Conservation (phyloP, 2,113 vertebrate species). For the Petrocephalus microphthalmus region DNA sequence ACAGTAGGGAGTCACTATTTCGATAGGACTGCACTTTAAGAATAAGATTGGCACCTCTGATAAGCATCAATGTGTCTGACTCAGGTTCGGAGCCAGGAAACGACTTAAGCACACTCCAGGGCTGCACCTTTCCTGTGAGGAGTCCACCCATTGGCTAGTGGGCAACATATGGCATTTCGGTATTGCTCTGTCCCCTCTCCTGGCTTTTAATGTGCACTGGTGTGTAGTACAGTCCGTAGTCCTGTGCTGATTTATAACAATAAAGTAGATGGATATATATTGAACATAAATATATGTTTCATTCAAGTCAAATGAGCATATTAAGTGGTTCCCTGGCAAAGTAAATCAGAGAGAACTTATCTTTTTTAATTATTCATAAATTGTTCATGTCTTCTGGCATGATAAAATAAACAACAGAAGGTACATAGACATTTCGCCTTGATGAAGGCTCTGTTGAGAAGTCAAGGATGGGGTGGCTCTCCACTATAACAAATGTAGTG, state of each 20-base stretch:
- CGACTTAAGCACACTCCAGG: neutral
- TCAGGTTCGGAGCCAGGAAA: neutral
- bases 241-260: neutral
- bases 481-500: constrained; percentile 80
- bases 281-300: neutral
- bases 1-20: neutral
- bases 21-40: neutral
- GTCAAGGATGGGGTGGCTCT: constrained; percentile 74
- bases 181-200: neutral
- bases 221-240: neutral
- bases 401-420: constrained; percentile 10
- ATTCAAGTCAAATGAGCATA: neutral
- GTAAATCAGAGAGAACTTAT: neutral
- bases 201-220: neutral
- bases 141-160: neutral
- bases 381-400: neutral
- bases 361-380: neutral
- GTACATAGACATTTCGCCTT: neutral
- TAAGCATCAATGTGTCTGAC: neutral
- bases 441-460: constrained; percentile 32
- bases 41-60: neutral
- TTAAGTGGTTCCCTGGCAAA: neutral
- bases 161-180: neutral
- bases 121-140: neutral
- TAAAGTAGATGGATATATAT: neutral